Base-by-base conservation (phyloP, 2,113 vertebrate genomes). In the Nothoprocta pentlandii region DNA sequence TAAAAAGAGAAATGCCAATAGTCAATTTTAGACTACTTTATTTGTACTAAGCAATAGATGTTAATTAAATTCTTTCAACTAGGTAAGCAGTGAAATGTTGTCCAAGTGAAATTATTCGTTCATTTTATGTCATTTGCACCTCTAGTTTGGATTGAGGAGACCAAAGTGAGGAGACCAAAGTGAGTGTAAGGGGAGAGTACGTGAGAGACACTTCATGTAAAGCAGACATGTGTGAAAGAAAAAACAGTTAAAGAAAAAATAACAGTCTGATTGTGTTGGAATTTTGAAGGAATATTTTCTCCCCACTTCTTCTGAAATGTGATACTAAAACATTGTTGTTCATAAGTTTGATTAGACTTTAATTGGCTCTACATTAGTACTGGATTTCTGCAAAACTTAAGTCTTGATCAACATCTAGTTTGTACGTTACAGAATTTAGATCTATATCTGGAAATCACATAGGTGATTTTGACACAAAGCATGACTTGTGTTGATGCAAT, bases 11-110 rank as follows among this genome's bases (percentile, higher is more conserved):
- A 93, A 86, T 88, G 34, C 15, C 46, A 74, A 85, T 80, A 20
- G 36, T 44, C 16, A 61, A n/a, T 88, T 95, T 92, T 84, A 62
- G 80, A 49, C 34, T 90, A 21, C 59, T 91, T 87, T 82, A 74
- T 78, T 90, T 90, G 75, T 84, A 95, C n/a, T 16, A 71, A 88
- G 53, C 54, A 75, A 21, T 86, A 88, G 44, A 81, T 21, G 9
- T 81, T 90, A 86, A 75, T 81, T 90, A 71, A 93, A 76, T 13
- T 81, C 16, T 80, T 95, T 67, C 6, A 9, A 84, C 39, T 58
- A 64, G 51, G 26, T 69, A 10, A 86, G 62, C 32, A 69, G 26
- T 23, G 92, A 92, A 91, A 92, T 58, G 12, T 66, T 87, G 36
- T 69, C 58, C 53, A 62, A 92, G 78, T 94, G 16, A 86, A 86